Evolutionary conservation across 2,113 vertebrate genomes (phyloP), one percentile per base, ranked within the genome.

Genomic region (Cebus imitator): DNA sequence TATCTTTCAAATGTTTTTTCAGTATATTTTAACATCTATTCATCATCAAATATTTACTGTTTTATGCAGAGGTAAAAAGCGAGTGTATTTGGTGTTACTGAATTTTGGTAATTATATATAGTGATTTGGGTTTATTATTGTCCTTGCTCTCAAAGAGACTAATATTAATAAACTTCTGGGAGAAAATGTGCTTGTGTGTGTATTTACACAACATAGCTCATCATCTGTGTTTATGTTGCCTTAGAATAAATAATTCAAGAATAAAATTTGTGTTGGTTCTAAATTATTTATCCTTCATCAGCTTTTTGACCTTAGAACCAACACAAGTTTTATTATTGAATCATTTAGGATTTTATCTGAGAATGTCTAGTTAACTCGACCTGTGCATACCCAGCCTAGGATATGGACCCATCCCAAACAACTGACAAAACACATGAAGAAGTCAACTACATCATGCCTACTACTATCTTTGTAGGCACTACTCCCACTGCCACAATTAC

Each of bases 21-120:
- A 58, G 30, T 87, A n/a, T 94, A 87, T 90, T 76, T 90, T 40
- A 92, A 80, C 18, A 95, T 45, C 40, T 92, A 80, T 52, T 92
- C 40, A 83, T 93, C 32, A 94, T 88, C n/a, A 95, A 91, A 55
- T 91, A 86, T 81, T 61, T 78, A 85, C 14, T 70, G 2, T 40
- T 83, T 25, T 68, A 70, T 37, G 30, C 0, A 58, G 45, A 96
- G 80, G 37, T 84, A 94, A 90, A 16, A 87, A 48, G 40, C 91
- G 9, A 92, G 17, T 90, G 21, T 55, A 92, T 70, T 76, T 94
- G 23, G 20, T 92, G 18, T 76, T 84, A 94, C 10, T 78, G 27
- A 87, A 97, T 78, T 83, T 81, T 68, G 43, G 5, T 90, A 45
- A 70, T 52, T 95, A 25, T 32, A 64, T 14, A 32, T 6, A 30